Conservation (phyloP, 2,888 invertebrate genomes). For the Tenthredo livida region DNA sequence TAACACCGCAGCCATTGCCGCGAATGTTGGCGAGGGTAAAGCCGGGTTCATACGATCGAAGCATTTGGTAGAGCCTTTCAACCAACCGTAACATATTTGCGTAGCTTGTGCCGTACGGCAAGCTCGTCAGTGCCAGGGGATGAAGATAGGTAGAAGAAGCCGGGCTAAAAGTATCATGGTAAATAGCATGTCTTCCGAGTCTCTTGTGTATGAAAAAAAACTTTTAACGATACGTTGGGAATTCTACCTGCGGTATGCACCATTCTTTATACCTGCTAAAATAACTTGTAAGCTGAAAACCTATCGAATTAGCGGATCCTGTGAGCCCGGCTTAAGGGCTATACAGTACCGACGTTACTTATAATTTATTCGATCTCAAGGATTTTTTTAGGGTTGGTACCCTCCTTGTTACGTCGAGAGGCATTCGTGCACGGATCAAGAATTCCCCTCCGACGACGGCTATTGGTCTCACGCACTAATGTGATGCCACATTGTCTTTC, state of each 20-base stretch:
- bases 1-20: constrained; percentile 51
- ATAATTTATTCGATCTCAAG: constrained; percentile 42
- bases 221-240: constrained; percentile 17
- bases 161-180: not conserved
- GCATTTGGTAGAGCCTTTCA: constrained; percentile 27
- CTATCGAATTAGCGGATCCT: constrained; percentile 31
- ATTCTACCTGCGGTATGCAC: not conserved
- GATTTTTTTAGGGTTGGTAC: constrained; percentile 41
- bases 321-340: constrained; percentile 41
- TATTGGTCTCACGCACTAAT: constrained; percentile 37
- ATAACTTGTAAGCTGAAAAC: constrained; percentile 24
- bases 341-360: constrained; percentile 27
- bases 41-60: constrained; percentile 36
- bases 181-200: constrained; percentile 7
- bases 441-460: constrained; percentile 35
- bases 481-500: constrained; percentile 47
- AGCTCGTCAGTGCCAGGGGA: not conserved
- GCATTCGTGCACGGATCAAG: constrained; percentile 38
- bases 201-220: constrained; percentile 17
- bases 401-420: constrained; percentile 50
- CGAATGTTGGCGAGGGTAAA: constrained; percentile 30
- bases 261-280: constrained; percentile 16
- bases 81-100: constrained; percentile 35
- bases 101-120: not conserved
- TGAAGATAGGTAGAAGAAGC: constrained; percentile 16